Evolutionary conservation across 2,888 invertebrate genomes (phyloP).

Genomic region (Perithous albicinctus): DNA sequence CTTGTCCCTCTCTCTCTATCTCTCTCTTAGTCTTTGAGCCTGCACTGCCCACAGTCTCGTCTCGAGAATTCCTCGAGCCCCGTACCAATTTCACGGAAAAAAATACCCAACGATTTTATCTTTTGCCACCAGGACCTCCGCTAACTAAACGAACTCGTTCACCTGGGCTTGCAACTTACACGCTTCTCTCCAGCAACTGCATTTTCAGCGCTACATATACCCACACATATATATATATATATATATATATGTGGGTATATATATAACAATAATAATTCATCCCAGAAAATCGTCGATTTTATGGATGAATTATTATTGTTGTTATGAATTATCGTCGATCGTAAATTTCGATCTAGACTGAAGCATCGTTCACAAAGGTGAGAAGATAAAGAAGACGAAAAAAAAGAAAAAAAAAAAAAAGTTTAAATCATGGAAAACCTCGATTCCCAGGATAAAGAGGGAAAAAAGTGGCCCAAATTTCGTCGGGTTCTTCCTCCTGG

Average conservation of each 20-base stretch:
- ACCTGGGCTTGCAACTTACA: background rate
- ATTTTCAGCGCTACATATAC: background rate
- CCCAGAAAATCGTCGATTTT: constrained; percentile 1
- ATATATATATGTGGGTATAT: too few species aligned
- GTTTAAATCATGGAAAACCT: constrained; percentile 51
- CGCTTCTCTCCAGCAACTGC: background rate
- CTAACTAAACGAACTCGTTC: background rate
- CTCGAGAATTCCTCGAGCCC: constrained; percentile 56
- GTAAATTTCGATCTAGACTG: constrained; percentile 20
- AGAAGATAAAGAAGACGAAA: constrained; percentile 26
- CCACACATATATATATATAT: too few species aligned
- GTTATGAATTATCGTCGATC: constrained; percentile 31
- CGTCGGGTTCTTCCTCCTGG: constrained; percentile 42
- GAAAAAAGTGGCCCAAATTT: constrained; percentile 64
- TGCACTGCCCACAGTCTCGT: constrained; percentile 44
- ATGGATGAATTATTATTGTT: background rate
- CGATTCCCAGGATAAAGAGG: constrained; percentile 41
- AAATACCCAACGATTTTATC: constrained; percentile 12
- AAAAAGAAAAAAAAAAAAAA: background rate
- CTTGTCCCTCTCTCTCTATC: constrained; percentile 19
- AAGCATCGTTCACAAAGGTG: constrained; percentile 20
- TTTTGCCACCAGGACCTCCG: background rate
- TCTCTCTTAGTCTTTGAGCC: background rate
- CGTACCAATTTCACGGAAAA: constrained; percentile 31
- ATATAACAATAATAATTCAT: constrained; percentile 8